Conservation (phyloP, 2,888 invertebrate species). For the Acrobasis repandana region DNA sequence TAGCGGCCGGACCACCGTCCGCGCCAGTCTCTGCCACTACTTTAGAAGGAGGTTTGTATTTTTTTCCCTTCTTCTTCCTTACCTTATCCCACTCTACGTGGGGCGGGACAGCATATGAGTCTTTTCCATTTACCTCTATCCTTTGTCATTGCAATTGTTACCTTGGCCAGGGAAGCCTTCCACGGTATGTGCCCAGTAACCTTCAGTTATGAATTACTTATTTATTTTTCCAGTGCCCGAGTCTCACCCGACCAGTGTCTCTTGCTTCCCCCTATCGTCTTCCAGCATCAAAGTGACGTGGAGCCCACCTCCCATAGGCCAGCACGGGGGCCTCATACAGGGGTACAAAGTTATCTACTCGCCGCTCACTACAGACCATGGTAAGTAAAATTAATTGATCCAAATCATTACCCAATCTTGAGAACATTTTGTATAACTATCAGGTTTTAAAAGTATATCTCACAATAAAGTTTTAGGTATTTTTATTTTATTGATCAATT, state of each 20-base stretch:
- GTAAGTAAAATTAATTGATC: slow-evolving; percentile 39
- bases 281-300: slow-evolving; percentile 88
- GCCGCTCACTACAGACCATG: slow-evolving; percentile 71
- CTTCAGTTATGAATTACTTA: neutral
- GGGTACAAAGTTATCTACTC: slow-evolving; percentile 90
- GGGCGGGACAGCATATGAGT: no score
- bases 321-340: slow-evolving; percentile 86
- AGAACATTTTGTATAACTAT: no score
- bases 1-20: slow-evolving; percentile 90
- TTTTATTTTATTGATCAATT: no score
- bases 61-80: neutral
- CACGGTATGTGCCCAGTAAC: no score
- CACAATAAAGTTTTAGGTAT: no score
- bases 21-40: slow-evolving; percentile 87
- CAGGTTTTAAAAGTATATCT: no score
- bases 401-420: no score
- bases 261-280: slow-evolving; percentile 86
- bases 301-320: slow-evolving; percentile 85
- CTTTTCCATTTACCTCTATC: no score
- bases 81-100: no score
- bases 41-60: slow-evolving; percentile 85
- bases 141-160: no score
- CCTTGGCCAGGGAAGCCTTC: no score
- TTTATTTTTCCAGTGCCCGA: slow-evolving; percentile 83
- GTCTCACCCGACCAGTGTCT: slow-evolving; percentile 85